These are phyloP conservation scores for Drosophila ustulata DNA, from an alignment of 2,888 invertebrate species.

Conservation along the genomic window DNA sequence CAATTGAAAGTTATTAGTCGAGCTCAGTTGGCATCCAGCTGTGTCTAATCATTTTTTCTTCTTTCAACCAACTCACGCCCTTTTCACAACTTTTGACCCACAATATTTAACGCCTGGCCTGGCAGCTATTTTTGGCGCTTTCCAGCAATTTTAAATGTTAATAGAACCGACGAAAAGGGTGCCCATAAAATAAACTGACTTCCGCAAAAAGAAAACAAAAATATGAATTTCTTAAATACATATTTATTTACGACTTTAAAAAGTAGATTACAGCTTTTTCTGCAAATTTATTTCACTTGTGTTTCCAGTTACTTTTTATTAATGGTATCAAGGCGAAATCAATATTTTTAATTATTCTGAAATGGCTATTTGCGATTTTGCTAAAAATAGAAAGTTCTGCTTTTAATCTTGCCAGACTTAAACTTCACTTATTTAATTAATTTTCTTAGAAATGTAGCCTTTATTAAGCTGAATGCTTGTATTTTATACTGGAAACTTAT, in stretches of 20 bases:
- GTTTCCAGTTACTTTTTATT: too few species aligned
- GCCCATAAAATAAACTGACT: conserved; percentile 6
- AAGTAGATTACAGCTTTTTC: conserved; percentile 7
- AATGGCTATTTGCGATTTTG: too few species aligned
- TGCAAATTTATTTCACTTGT: too few species aligned
- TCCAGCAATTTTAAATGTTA: conserved; percentile 2
- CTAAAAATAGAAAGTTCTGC: too few species aligned
- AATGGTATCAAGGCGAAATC: too few species aligned
- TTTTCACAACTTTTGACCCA: conserved; percentile 11
- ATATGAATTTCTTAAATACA: background rate
- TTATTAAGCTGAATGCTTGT: too few species aligned
- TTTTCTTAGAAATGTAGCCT: too few species aligned
- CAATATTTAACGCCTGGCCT: conserved; percentile 17
- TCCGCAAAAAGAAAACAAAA: background rate
- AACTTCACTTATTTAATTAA: too few species aligned
- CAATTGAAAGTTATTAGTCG: conserved; percentile 69
- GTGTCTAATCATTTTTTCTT: conserved; percentile 51
- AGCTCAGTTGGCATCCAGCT: conserved; percentile 68
- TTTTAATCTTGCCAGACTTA: too few species aligned
- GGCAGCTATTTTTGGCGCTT: background rate
- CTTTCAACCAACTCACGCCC: background rate
- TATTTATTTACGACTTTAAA: conserved; percentile 1
- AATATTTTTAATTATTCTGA: too few species aligned
- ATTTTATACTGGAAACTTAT: too few species aligned
- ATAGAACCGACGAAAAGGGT: background rate